Evolutionary conservation across 2,888 invertebrate species (phyloP), one percentile per base, ranked within the genome.

Genomic region (Aphidius colemani): DNA sequence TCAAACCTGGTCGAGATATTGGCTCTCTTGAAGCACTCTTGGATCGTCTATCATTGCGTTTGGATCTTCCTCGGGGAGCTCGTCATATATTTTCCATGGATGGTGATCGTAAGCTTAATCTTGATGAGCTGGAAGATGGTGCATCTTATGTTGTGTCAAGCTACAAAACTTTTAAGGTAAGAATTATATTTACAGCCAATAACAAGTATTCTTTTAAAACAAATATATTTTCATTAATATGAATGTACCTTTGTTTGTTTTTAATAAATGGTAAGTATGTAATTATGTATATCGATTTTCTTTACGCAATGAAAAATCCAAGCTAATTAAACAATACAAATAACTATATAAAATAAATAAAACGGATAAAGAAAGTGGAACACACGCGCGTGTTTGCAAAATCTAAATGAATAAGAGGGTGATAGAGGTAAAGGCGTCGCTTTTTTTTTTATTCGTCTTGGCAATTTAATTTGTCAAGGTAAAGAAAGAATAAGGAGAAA

Each of bases 121-220:
- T 94, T 72, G 95, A 92, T 75, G 94, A 95, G 77, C 84, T 96
- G 67, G 93, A 94, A 78, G 94, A 95, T 77, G 95, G 94, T n/a
- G 92, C 92, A 13, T 91, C 92, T 7, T 97, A 96, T 82, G 94
- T 97, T 70, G 95, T 95, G 46, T 96, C 96, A 7, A 94, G 94
- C 6, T 94, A 93, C 79, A 94, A 94, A 83, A 91, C 91, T 9
- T 95, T 95, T 83, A 94, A 94, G 91, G 95, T 93, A 83, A 87
- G 87, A 43, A 44, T 13, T 44, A n/a, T 45, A 1, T 18, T 18
- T 18, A 18, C 13, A 18, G 13, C 13, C 13, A 18, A 18, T 2
- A 2, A 18, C 13, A 1, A 18, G 13, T 18, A 18, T 18, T 18
- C 2, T 18, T 18, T 13, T 13, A 13, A 13, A 58, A 7, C 44